A percentile compares a stretch with the other conserved stretches of the same genome.
These are phyloP conservation scores for Malaclemys terrapin DNA, from an alignment of 2,113 vertebrate species.

Conservation along the genomic window DNA sequence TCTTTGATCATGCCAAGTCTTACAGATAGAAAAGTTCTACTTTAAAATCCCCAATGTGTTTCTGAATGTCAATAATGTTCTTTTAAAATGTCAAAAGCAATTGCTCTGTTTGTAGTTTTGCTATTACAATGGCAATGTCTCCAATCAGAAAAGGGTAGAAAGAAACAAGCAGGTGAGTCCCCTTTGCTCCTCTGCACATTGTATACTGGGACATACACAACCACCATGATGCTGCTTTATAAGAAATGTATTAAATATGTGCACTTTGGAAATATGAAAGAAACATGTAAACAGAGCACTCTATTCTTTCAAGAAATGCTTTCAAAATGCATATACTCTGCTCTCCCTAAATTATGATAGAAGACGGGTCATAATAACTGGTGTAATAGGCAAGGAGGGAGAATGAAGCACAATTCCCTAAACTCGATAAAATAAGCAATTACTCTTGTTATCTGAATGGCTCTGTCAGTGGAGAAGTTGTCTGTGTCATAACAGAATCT, in stretches of 20 bases:
- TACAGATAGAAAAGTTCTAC: slow-evolving; percentile 75
- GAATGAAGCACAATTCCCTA: slow-evolving; percentile 74
- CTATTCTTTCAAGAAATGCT: slow-evolving; percentile 71
- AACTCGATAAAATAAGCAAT: slow-evolving; percentile 83
- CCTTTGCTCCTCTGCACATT: background rate
- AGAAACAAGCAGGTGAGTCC: slow-evolving; percentile 14
- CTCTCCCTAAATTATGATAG: slow-evolving; percentile 76
- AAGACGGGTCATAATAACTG: slow-evolving; percentile 77
- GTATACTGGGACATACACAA: background rate
- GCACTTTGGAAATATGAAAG: slow-evolving; percentile 61
- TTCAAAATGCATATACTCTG: slow-evolving; percentile 69
- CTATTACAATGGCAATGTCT: slow-evolving; percentile 27
- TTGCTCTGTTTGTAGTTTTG: slow-evolving; percentile 58
- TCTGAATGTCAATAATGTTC: slow-evolving; percentile 74
- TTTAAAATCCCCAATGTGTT: slow-evolving; percentile 74
- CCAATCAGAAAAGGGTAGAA: slow-evolving; percentile 3
- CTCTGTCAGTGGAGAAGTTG: slow-evolving; percentile 67
- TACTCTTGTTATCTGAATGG: slow-evolving; percentile 77
- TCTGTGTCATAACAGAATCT: slow-evolving; percentile 74
- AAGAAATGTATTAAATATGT: slow-evolving; percentile 52
- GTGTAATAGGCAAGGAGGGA: slow-evolving; percentile 78
- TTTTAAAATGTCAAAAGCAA: slow-evolving; percentile 77
- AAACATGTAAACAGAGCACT: slow-evolving; percentile 59
- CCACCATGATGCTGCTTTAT: background rate
- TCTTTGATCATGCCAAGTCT: slow-evolving; percentile 77